Conservation (phyloP, 2,888 invertebrate species). For the Hirtodrosophila duncani region DNA sequence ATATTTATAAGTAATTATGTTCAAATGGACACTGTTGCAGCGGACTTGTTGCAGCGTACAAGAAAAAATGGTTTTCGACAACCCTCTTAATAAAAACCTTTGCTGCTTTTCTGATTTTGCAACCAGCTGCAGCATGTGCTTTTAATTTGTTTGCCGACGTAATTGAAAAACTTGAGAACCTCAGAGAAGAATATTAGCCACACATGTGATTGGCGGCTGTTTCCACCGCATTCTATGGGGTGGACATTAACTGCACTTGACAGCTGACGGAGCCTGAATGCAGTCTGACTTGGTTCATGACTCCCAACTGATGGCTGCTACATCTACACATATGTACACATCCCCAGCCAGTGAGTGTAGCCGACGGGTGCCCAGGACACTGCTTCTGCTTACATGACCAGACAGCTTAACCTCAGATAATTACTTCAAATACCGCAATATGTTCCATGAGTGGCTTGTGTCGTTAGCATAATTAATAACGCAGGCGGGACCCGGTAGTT, state of each 20-base stretch:
- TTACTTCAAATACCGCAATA: slow-evolving; percentile 56
- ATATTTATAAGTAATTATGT: no score
- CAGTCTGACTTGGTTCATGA: background rate
- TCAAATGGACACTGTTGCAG: no score
- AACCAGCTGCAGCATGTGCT: slow-evolving; percentile 30
- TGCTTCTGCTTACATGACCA: slow-evolving; percentile 1
- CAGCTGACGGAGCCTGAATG: background rate
- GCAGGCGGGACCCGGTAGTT: slow-evolving; percentile 31
- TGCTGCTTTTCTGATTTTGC: no score
- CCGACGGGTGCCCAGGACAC: background rate
- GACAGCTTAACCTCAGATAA: slow-evolving; percentile 46
- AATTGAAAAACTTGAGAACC: slow-evolving; percentile 42
- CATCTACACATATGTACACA: background rate
- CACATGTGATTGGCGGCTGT: background rate
- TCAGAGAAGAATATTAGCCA: background rate
- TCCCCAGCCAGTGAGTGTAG: no score
- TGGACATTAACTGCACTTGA: no score
- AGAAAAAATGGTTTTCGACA: no score
- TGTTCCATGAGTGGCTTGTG: slow-evolving; percentile 40
- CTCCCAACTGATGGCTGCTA: background rate
- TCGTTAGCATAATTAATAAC: slow-evolving; percentile 56
- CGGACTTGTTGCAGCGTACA: no score
- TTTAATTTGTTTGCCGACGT: slow-evolving; percentile 49
- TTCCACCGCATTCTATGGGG: no score
- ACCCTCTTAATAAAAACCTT: no score